Base-by-base conservation (phyloP, 2,888 invertebrate genomes). In the Diaprepes abbreviatus region DNA sequence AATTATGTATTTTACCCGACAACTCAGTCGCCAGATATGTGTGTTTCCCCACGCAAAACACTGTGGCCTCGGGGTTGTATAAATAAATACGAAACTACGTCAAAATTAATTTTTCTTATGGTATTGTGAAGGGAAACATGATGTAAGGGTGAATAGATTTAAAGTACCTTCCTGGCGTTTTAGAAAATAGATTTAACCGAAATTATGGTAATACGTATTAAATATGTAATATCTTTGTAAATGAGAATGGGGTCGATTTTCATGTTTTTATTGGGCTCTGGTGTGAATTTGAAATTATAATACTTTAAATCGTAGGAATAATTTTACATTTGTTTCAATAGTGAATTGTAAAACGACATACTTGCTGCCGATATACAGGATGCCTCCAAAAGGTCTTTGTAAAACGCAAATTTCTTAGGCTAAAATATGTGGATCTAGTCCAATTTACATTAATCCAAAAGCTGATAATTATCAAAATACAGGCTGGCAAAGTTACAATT, bases 1-100 rank as follows among this genome's bases (percentile, higher is more conserved):
- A 82, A 82, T 82, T 82, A 82, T 80, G 81, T 80, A 81, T 82
- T 82, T 82, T 79, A 79, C 79, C 78, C 77, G 77, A 76, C 80
- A 75, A 79, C 78, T 77, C 73, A 33, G 43, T 38, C 59, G 24
- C 24, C 55, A 38, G 35, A 35, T 58, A 63, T 64, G 17, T 64
- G 40, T 33, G 55, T 55, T 64, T 55, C 59, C 67, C 57, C 38
- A 45, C 43, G 35, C 31, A 60, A 67, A 66, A 67, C 60, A 67
- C 14, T 50, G 24, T 54, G 36, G 52, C 55, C 67, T 54, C 28
- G 40, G 54, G 64, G 63, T 50, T 64, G 58, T 62, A 52, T 55
- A 68, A 68, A 68, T 68, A 60, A 60, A 68, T 62, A 48, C 67
- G 62, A 31, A 68, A 57, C 60, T 70, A 70, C 54, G 65, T 58